Evolutionary conservation across 2,113 vertebrate genomes (phyloP).

Genomic region (Cavia aperea): DNA sequence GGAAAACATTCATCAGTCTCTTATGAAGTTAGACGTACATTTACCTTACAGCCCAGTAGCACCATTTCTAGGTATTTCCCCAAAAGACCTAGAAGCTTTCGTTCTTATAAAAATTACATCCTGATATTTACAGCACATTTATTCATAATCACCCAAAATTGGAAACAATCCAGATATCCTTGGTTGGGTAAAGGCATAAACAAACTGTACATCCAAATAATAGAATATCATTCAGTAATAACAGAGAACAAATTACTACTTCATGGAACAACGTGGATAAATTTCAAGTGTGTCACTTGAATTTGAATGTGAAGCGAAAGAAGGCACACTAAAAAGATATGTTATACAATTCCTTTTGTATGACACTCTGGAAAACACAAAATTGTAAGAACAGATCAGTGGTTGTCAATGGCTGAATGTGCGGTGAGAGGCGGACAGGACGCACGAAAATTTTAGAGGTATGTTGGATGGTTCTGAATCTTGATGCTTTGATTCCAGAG

Average conservation of each 20-base stretch:
- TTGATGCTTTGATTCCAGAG: background rate
- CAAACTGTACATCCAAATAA: background rate
- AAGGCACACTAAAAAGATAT: slow-evolving; percentile 21
- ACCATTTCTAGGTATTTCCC: background rate
- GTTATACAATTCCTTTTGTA: background rate
- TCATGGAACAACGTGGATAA: background rate
- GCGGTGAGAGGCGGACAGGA: background rate
- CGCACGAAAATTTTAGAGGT: background rate
- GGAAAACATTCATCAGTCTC: background rate
- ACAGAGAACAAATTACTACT: background rate
- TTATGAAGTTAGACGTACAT: background rate
- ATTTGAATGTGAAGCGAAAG: background rate
- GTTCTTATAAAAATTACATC: background rate
- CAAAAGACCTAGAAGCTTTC: slow-evolving; percentile 14
- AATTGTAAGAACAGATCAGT: background rate
- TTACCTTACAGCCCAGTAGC: background rate
- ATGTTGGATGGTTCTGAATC: background rate
- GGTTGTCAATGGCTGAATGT: background rate
- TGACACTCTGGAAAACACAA: background rate
- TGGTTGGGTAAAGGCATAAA: background rate
- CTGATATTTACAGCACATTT: background rate
- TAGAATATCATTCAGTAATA: background rate
- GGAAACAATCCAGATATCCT: background rate
- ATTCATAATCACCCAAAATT: background rate
- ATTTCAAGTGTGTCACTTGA: background rate